Evolutionary conservation across 2,113 vertebrate genomes (phyloP).

Genomic region (Dipodomys stephensi): DNA sequence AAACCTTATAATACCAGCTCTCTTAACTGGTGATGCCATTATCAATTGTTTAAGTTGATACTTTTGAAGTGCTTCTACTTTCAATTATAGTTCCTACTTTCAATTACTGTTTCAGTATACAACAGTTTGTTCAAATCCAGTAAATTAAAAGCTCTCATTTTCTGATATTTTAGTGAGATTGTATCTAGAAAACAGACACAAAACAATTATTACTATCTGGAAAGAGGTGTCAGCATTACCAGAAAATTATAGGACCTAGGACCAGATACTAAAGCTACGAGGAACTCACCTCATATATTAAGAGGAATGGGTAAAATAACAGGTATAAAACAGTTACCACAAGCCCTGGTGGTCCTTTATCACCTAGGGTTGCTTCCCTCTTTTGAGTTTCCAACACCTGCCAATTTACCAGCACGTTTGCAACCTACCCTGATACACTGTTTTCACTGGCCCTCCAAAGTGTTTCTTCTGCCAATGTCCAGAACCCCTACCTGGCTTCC

Average conservation of each 20-base stretch:
- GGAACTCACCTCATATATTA: neutral
- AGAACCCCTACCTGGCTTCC: neutral
- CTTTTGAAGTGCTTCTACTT: constrained; percentile 29
- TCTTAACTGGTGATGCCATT: neutral
- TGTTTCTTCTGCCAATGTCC: neutral
- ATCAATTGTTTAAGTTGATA: neutral
- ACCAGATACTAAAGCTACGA: neutral
- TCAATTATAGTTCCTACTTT: constrained; percentile 18
- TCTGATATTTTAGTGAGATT: constrained; percentile 6
- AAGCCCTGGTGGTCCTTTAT: neutral
- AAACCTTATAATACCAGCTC: neutral
- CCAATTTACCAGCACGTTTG: neutral
- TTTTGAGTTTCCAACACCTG: neutral
- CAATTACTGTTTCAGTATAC: neutral
- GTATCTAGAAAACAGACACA: constrained; percentile 22
- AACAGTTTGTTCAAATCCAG: constrained; percentile 31
- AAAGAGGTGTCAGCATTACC: neutral
- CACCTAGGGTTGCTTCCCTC: neutral
- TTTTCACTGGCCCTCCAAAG: neutral
- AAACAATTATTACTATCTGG: neutral
- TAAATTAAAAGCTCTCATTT: constrained; percentile 25
- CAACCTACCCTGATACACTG: neutral
- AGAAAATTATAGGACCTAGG: neutral
- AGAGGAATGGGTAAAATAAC: neutral
- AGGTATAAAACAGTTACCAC: neutral